Evolutionary conservation across 1,140 invertebrate species (phyloP), one percentile per base, ranked within the genome.

Genomic region (Bombus superbus): DNA sequence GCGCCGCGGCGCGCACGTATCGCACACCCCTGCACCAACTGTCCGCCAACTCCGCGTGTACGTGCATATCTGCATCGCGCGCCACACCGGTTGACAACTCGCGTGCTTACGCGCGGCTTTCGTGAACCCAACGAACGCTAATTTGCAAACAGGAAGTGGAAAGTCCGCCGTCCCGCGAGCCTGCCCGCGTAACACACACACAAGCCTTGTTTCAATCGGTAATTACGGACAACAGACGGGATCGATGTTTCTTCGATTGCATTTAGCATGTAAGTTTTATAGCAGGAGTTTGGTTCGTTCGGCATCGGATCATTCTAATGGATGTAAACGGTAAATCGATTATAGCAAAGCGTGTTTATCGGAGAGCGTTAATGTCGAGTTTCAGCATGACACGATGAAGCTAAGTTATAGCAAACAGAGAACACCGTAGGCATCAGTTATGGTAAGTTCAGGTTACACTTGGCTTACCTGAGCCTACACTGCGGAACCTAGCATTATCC

Each of bases 51-150:
- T 10, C 9, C 28, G 28, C 28, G 25, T 28, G 28, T 62, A n/a
- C 59, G 28, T 62, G 59, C 59, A 47, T 84, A 79, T 84, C 85
- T 44, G 66, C 74, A 68, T 86, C 73, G 42, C n/a, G 83, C 44
- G 73, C 87, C 81, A n/a, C 59, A n/a, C 59, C 59, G 77, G 85
- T 90, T 87, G 89, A 90, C 88, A 87, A 90, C 76, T 89, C 86
- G 86, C 82, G 88, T 81, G 81, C 68, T 78, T 73, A 77, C 66
- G 64, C 59, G 74, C 76, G 79, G 66, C 57, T 72, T 79, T 74
- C 77, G 66, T 47, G 79, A 71, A 78, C 69, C 57, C 73, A 28
- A 38, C 53, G 44, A 38, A 35, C 53, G 62, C 53, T 79, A 80
- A 85, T 88, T 72, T 77, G 89, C 87, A 79, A 83, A 59, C 86